phyloP scores from a whole-genome alignment of 2,888 invertebrate genomes.

The Stegana nigrithorax region DNA sequence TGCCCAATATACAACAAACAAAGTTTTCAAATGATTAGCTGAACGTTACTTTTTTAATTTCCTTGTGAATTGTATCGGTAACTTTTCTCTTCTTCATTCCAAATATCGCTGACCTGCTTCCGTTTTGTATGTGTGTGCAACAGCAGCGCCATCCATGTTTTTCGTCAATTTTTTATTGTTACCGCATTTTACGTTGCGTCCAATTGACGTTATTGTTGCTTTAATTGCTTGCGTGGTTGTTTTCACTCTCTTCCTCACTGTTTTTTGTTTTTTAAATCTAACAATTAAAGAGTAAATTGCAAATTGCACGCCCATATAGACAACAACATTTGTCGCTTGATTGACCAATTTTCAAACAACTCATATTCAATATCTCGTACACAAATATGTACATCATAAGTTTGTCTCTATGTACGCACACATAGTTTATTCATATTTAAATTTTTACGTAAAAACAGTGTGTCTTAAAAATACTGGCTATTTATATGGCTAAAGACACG shows the following conservation, averaged over 20 bases:
- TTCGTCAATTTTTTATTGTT: no score
- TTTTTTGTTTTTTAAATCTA: slow-evolving; percentile 19
- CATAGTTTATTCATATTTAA: no score
- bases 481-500: no score
- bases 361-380: slow-evolving; percentile 39
- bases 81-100: slow-evolving; percentile 6
- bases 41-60: no score
- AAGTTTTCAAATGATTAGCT: background rate
- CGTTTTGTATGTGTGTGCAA: slow-evolving; percentile 35
- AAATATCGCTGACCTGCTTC: slow-evolving; percentile 37
- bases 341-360: slow-evolving; percentile 52
- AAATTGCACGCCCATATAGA: slow-evolving; percentile 31
- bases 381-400: no score
- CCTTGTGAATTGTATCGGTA: no score
- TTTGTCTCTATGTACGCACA: no score
- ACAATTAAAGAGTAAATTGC: background rate
- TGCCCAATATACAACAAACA: background rate
- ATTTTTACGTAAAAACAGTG: no score
- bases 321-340: slow-evolving; percentile 52
- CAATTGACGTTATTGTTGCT: no score
- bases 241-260: slow-evolving; percentile 21
- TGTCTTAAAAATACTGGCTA: no score
- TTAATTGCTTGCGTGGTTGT: slow-evolving; percentile 16
- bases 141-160: slow-evolving; percentile 17
- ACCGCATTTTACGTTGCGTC: background rate